Evolutionary conservation across 2,888 invertebrate genomes (phyloP), one percentile per base, ranked within the genome.

Genomic region (Brenthis ino): DNA sequence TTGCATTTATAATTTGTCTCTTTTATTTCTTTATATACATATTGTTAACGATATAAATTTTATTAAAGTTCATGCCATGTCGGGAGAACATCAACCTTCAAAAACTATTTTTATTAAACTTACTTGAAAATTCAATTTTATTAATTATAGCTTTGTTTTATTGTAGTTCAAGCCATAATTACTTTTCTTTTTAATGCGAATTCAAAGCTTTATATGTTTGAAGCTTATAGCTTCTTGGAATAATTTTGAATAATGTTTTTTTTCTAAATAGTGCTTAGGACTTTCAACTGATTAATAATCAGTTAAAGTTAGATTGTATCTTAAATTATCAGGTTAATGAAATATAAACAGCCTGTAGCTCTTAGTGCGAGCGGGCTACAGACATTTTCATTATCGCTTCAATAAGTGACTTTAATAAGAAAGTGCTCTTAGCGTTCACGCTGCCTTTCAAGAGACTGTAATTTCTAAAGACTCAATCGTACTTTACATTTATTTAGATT

Each of bases 351-450:
- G 73, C 72, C 72, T 24, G 43, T 47, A 66, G 73, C 71, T 68
- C 66, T 73, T 73, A 69, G 72, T 56, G 71, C 56, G 71, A 28
- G 65, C 67, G 56, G 65, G 71, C 73, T 75, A 72, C 76, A 77
- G 72, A 72, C 76, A 76, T 78, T 77, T 80, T 79, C 79, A 80
- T 84, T 84, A 82, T 79, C 77, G 78, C 80, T 77, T 79, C 80
- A 67, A 67, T 56, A 67, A 82, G 79, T 77, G 80, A 79, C 77
- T 83, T 79, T 80, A 80, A 80, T 81, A 80, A 79, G 78, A 77
- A 77, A 74, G 67, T 72, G 73, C 75, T 68, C 56, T 65, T 51
- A 57, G 57, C 57, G 56, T 60, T 64, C 64, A 56, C 55, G 60
- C 57, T 55, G 54, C 16, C 54, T 70, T 61, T 58, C 54, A 64